These are phyloP conservation scores for Syrmaticus mikado DNA, from an alignment of 2,113 vertebrate genomes.

Conservation along the genomic window DNA sequence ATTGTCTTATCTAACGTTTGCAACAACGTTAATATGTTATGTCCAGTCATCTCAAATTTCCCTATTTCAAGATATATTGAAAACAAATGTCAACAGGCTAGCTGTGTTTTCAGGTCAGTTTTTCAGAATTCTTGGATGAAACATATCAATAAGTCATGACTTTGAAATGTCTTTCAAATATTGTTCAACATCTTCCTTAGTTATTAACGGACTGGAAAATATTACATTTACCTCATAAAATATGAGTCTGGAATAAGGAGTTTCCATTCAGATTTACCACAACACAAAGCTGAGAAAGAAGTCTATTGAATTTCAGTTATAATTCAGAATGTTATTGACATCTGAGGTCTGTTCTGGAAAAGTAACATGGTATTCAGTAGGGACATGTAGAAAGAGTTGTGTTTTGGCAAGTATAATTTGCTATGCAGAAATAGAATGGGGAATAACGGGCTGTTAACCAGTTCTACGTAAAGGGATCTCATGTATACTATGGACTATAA, in stretches of 20 bases:
- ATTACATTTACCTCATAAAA: neutral
- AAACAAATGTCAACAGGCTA: neutral
- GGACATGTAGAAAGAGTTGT: neutral
- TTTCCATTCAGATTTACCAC: neutral
- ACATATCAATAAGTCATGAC: neutral
- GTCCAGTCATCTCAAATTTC: neutral
- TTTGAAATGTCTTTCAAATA: neutral
- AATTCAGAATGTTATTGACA: neutral
- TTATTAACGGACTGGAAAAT: neutral
- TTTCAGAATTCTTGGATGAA: neutral
- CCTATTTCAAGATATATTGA: neutral
- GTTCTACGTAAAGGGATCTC: neutral
- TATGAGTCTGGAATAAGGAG: neutral
- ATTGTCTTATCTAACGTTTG: neutral
- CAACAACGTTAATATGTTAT: neutral
- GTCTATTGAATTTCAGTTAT: neutral
- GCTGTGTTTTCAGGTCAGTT: neutral
- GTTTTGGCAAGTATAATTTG: neutral
- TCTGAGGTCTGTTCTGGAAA: neutral
- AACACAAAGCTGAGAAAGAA: neutral
- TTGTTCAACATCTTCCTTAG: neutral
- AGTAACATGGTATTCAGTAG: neutral
- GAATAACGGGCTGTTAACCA: neutral
- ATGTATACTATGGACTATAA: neutral
- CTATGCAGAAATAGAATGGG: neutral